Evolutionary conservation across 1,140 invertebrate genomes (phyloP).

Genomic region (Pomacea maculata): DNA sequence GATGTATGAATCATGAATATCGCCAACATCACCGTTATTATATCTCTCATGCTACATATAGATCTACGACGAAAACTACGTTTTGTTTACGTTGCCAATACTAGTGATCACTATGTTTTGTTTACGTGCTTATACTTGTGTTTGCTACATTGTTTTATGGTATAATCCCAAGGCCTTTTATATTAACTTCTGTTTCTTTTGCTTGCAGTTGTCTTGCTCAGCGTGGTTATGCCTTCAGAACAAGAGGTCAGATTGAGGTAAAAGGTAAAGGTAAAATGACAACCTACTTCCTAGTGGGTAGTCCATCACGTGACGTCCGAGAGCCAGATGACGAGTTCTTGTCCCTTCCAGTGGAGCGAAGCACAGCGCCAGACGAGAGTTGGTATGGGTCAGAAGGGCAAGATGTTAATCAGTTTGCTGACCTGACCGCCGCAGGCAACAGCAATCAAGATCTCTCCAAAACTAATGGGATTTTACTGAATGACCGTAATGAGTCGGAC

Average conservation of each 20-base stretch:
- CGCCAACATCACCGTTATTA: too few relatives aligned
- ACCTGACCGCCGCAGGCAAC: too few relatives aligned
- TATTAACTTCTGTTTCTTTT: too few relatives aligned
- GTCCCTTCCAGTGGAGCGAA: not conserved
- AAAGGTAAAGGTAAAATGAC: slow-evolving; percentile 64
- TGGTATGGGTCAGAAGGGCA: too few relatives aligned
- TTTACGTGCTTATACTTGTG: not conserved
- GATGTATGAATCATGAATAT: too few relatives aligned
- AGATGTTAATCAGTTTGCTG: too few relatives aligned
- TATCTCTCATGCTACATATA: too few relatives aligned
- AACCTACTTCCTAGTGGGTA: slow-evolving; percentile 63
- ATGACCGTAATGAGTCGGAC: too few relatives aligned
- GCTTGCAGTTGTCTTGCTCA: slow-evolving; percentile 5
- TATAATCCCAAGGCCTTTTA: not conserved
- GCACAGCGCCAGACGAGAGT: too few relatives aligned
- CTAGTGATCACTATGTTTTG: not conserved
- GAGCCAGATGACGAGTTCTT: slow-evolving; percentile 20
- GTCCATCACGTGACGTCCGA: slow-evolving; percentile 8
- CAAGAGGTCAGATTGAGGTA: slow-evolving; percentile 40
- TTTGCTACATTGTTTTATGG: not conserved
- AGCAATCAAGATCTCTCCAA: too few relatives aligned
- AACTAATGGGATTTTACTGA: too few relatives aligned
- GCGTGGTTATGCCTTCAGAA: slow-evolving; percentile 36
- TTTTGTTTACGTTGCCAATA: not conserved
- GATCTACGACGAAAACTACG: too few relatives aligned